Evolutionary conservation across 2,797 vertebrate genomes (phyloP).

Genomic region (Sphaeramia orbicularis): DNA sequence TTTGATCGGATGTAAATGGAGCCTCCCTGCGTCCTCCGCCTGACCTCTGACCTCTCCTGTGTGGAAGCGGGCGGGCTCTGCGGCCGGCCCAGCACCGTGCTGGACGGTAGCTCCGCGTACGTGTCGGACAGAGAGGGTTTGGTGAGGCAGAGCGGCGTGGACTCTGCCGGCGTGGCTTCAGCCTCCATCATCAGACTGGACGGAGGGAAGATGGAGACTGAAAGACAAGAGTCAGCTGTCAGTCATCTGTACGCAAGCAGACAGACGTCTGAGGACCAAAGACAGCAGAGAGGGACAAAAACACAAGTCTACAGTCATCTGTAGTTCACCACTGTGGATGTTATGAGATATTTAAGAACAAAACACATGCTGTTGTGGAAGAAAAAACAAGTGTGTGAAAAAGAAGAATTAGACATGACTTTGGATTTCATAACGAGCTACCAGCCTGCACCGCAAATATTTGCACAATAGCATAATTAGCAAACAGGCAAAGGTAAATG

Average conservation of each 20-base stretch:
- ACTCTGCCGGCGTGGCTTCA: constrained; percentile 82
- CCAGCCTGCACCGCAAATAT: constrained; percentile 19
- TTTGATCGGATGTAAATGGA: constrained; percentile 81
- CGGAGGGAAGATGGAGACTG: constrained; percentile 73
- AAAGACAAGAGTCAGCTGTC: not conserved
- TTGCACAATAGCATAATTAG: constrained; percentile 64
- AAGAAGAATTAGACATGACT: too few species aligned
- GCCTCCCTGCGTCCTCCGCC: constrained; percentile 63
- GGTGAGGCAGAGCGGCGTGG: constrained; percentile 76
- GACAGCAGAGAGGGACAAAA: too few species aligned
- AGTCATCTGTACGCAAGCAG: too few species aligned
- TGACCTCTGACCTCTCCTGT: constrained; percentile 55
- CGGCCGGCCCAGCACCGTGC: constrained; percentile 79
- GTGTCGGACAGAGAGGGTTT: constrained; percentile 47
- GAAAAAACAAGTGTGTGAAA: too few species aligned
- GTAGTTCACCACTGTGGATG: too few species aligned
- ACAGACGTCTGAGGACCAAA: too few species aligned
- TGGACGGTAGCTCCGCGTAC: constrained; percentile 81
- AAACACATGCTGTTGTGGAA: too few species aligned
- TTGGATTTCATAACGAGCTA: constrained; percentile 27
- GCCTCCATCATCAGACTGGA: constrained; percentile 64
- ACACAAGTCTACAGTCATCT: too few species aligned
- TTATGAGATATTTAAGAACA: too few species aligned
- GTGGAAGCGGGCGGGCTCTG: not conserved
- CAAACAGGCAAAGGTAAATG: constrained; percentile 53